Evolutionary conservation across 2,797 vertebrate species (phyloP).

Genomic region (Gymnopithys bicolor): DNA sequence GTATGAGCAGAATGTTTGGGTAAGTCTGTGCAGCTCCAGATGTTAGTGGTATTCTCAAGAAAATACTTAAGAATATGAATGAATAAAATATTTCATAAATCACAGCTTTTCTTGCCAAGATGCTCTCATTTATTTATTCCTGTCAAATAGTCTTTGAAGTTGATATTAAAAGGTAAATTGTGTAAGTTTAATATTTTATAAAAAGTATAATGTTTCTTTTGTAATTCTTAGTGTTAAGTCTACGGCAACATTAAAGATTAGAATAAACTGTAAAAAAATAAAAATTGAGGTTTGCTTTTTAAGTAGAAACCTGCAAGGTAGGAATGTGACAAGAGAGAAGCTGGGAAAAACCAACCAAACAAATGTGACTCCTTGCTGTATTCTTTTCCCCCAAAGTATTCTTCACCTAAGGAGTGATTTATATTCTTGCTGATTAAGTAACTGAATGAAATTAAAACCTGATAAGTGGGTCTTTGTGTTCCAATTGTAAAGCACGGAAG

Average conservation of each 20-base stretch:
- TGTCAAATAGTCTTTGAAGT: constrained; percentile 66
- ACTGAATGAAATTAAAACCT: constrained; percentile 33
- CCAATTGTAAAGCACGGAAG: not conserved
- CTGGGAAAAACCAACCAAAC: not conserved
- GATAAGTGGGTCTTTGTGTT: constrained; percentile 1
- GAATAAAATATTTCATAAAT: constrained; percentile 68
- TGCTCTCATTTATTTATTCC: constrained; percentile 69
- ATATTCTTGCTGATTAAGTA: constrained; percentile 48
- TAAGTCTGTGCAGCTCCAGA: constrained; percentile 43
- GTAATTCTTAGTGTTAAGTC: constrained; percentile 25
- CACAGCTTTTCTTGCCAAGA: constrained; percentile 48
- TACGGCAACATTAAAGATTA: constrained; percentile 13
- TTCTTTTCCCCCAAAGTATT: constrained; percentile 12
- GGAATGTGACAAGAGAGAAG: not conserved
- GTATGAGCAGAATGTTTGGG: constrained; percentile 60
- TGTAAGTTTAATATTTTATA: constrained; percentile 60
- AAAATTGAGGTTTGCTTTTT: not conserved
- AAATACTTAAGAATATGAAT: constrained; percentile 55
- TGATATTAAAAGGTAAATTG: constrained; percentile 64
- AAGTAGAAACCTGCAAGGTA: not conserved
- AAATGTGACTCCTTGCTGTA: not conserved
- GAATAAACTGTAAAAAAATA: not conserved
- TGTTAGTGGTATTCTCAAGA: constrained; percentile 64
- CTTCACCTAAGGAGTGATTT: not conserved
- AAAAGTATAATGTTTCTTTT: constrained; percentile 56